phyloP scores from a whole-genome alignment of 2,113 vertebrate species.

The Petromus typicus region DNA sequence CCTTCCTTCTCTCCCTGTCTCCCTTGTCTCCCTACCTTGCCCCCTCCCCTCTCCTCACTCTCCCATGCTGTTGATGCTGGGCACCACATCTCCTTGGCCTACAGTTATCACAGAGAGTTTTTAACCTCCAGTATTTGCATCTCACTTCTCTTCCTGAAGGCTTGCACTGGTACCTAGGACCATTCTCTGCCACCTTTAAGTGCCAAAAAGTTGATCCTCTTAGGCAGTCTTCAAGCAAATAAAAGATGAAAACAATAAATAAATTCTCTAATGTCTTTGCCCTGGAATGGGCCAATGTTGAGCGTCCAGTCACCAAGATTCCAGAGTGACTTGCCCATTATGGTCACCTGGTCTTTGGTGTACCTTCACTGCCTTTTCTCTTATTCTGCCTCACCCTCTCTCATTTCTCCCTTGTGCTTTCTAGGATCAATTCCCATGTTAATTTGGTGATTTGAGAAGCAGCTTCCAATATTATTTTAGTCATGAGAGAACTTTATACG shows the following conservation, averaged over 20 bases:
- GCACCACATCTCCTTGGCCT: not conserved
- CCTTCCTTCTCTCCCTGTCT: not conserved
- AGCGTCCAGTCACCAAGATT: not conserved
- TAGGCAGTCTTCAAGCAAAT: not conserved
- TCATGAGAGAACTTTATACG: not conserved
- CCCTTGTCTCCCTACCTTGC: too few relatives aligned
- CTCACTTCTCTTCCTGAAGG: not conserved
- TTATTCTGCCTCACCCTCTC: not conserved
- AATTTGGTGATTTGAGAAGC: not conserved
- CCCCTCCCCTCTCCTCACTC: not conserved
- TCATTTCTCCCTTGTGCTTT: not conserved
- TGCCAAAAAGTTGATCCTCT: not conserved
- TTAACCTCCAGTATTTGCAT: not conserved
- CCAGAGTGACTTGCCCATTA: not conserved
- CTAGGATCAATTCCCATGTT: not conserved
- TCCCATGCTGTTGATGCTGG: not conserved
- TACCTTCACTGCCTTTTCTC: not conserved
- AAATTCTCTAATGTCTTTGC: not conserved
- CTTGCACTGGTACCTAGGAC: not conserved
- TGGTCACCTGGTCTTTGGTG: not conserved
- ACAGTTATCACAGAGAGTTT: not conserved
- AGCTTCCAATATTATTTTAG: not conserved
- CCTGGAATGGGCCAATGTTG: not conserved
- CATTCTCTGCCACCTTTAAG: not conserved
- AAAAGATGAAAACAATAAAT: not conserved